Conservation (phyloP, 2,888 invertebrate species). For the Cremastobaeus sp. region DNA sequence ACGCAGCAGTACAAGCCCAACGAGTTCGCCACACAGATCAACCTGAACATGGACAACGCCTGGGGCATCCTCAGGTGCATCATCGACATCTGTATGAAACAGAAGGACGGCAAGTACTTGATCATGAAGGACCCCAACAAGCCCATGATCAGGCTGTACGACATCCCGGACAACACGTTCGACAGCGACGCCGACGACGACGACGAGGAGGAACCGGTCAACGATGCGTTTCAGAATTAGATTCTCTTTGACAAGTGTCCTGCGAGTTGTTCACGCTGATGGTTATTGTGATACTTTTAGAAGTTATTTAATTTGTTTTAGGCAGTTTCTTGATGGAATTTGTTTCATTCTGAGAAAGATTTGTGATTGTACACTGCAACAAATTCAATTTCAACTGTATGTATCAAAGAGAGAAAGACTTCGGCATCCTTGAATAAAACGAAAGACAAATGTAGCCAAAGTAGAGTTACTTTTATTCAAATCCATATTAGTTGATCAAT, state of each 20-base stretch:
- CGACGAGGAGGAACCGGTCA: conserved; percentile 83
- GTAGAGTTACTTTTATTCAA: conserved; percentile 38
- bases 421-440: too few relatives aligned
- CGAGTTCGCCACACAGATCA: conserved; percentile 99
- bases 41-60: conserved; percentile 99
- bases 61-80: conserved; percentile 99
- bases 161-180: conserved; percentile 99
- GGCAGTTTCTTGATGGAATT: too few relatives aligned
- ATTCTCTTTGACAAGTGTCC: too few relatives aligned
- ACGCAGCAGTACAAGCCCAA: conserved; percentile 98
- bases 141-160: conserved; percentile 97
- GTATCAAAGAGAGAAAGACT: too few relatives aligned
- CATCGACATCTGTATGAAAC: conserved; percentile 97
- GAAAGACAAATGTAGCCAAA: conserved; percentile 19
- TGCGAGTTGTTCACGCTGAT: too few relatives aligned
- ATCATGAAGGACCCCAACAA: conserved; percentile 99
- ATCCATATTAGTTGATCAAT: conserved; percentile 16
- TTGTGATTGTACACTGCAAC: too few relatives aligned
- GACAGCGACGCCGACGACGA: conserved; percentile 96
- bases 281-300: too few relatives aligned
- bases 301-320: too few relatives aligned
- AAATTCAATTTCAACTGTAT: too few relatives aligned
- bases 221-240: conserved; percentile 76
- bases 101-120: conserved; percentile 96
- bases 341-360: too few relatives aligned